phyloP scores from a whole-genome alignment of 1,140 invertebrate species.

The Protaetia brevitarsis region DNA sequence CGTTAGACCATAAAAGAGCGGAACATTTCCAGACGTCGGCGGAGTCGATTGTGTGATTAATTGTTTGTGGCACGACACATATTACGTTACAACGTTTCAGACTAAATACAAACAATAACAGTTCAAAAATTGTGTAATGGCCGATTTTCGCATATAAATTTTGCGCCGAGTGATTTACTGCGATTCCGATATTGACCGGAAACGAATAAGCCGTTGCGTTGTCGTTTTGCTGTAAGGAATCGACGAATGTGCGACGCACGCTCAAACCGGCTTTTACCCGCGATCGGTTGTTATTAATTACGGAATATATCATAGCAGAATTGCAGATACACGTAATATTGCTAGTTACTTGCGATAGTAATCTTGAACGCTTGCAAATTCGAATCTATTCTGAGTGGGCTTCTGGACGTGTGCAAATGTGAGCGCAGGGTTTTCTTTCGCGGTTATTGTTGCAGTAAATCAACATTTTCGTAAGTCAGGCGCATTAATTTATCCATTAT shows the following conservation, averaged over 20 bases:
- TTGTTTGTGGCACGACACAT: slow-evolving; percentile 7
- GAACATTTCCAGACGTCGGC: not conserved
- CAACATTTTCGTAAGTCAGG: not conserved
- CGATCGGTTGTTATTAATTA: not conserved
- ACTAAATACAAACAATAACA: not conserved
- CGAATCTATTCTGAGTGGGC: not conserved
- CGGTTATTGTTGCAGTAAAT: not conserved
- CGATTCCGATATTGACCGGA: slow-evolving; percentile 4
- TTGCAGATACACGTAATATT: not conserved
- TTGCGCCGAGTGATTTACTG: not conserved
- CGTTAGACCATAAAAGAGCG: not conserved
- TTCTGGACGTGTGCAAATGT: not conserved
- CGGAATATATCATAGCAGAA: not conserved
- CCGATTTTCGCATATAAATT: slow-evolving; percentile 6
- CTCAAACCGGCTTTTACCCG: not conserved
- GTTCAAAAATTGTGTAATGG: slow-evolving; percentile 3
- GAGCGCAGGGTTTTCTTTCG: not conserved
- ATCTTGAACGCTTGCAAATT: slow-evolving; percentile 3
- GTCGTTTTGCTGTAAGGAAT: not conserved
- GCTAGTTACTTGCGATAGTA: not conserved
- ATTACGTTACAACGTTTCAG: not conserved
- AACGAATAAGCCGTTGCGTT: not conserved
- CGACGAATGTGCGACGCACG: not conserved
- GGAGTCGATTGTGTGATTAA: slow-evolving; percentile 1
- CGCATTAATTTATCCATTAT: not conserved